A percentile compares a stretch with the other conserved stretches of the same genome.
Conservation (phyloP, 2,888 invertebrate species). For the Ganaspis brasiliensis region DNA sequence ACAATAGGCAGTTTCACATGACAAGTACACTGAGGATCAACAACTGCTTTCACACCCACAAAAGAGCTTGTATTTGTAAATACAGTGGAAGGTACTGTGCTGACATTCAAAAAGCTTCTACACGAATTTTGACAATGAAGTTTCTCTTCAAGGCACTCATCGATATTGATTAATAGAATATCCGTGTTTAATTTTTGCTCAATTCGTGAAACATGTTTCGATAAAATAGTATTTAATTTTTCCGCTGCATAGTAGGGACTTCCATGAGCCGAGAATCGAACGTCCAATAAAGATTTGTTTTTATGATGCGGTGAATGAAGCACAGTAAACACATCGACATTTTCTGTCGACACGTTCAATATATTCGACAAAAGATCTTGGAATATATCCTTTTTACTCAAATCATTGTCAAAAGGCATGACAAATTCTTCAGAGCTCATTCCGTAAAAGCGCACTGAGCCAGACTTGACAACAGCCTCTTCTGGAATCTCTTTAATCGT, state of each 20-base stretch:
- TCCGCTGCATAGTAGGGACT: slow-evolving; percentile 96
- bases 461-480: slow-evolving; percentile 95
- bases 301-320: slow-evolving; percentile 86
- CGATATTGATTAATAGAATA: slow-evolving; percentile 94
- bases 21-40: slow-evolving; percentile 90
- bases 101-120: slow-evolving; percentile 88
- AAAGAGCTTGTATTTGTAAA: slow-evolving; percentile 97
- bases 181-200: slow-evolving; percentile 87
- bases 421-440: slow-evolving; percentile 94
- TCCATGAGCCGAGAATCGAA: slow-evolving; percentile 95
- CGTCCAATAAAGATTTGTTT: slow-evolving; percentile 86
- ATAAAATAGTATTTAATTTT: slow-evolving; percentile 92
- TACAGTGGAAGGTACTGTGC: slow-evolving; percentile 89
- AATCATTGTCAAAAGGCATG: slow-evolving; percentile 82
- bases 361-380: slow-evolving; percentile 85
- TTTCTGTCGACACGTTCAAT: slow-evolving; percentile 89
- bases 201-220: slow-evolving; percentile 86
- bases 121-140: slow-evolving; percentile 89
- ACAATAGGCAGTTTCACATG: slow-evolving; percentile 82
- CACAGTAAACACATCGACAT: slow-evolving; percentile 97
- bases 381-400: slow-evolving; percentile 89
- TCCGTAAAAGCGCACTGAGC: slow-evolving; percentile 92
- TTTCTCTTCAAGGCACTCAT: slow-evolving; percentile 92
- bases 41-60: slow-evolving; percentile 94
- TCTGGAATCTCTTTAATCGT: slow-evolving; percentile 93